A percentile compares a stretch with the other conserved stretches of the same genome.
These are phyloP conservation scores for Pteronura brasiliensis DNA, from an alignment of 2,113 vertebrate genomes.

Conservation along the genomic window DNA sequence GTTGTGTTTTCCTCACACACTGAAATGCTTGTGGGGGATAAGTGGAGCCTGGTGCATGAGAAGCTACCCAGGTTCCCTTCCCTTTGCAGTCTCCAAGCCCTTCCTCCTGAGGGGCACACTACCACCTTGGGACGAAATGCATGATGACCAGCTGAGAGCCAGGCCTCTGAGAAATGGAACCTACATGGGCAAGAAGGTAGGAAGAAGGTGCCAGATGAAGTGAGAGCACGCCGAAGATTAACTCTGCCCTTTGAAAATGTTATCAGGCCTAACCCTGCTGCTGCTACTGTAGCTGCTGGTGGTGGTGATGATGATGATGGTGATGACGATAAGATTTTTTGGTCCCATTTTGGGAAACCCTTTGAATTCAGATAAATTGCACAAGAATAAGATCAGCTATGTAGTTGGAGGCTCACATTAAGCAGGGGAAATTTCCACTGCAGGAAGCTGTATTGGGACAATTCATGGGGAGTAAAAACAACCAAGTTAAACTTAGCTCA, in stretches of 20 bases:
- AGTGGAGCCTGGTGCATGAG: background rate
- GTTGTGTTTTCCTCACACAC: background rate
- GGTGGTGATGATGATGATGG: background rate
- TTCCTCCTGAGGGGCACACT: background rate
- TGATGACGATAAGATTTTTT: background rate
- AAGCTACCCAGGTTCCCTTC: background rate
- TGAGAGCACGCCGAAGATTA: background rate
- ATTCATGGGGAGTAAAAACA: background rate
- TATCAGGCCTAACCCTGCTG: background rate
- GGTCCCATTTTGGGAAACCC: background rate
- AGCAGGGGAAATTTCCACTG: background rate
- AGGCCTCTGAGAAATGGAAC: background rate
- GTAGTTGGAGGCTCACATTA: background rate
- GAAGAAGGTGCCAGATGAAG: background rate
- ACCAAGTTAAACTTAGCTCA: background rate
- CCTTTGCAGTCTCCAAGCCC: background rate
- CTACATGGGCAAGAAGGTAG: background rate
- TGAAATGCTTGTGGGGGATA: background rate
- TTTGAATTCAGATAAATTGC: background rate
- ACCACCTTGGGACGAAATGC: background rate
- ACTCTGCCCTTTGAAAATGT: background rate
- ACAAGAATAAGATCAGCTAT: background rate
- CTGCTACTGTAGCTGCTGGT: background rate
- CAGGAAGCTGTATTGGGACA: background rate
- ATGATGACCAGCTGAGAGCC: background rate